Evolutionary conservation across 2,888 invertebrate genomes (phyloP), one percentile per base, ranked within the genome.

Genomic region (Synergus umbraculus): DNA sequence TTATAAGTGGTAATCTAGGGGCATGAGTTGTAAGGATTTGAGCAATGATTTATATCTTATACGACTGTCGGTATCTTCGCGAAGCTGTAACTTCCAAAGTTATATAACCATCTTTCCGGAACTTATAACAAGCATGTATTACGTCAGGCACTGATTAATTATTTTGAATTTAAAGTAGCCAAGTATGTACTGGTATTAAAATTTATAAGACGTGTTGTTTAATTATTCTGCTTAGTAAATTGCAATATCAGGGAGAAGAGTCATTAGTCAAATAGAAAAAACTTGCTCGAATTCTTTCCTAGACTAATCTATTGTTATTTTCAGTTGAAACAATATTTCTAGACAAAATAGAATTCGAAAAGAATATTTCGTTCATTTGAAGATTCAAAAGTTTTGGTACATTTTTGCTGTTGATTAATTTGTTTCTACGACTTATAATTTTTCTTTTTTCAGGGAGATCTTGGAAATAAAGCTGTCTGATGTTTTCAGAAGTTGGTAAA

Each of bases 71-170:
- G 66, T 67, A 18, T 67, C 66, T 41, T 67, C 44, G 66, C 66
- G 66, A 67, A 44, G 44, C 44, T 67, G 66, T 44, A 67, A 67
- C 44, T 67, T 67, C 18, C 44, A 43, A 67, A 67, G 66, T 67
- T 49, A 49, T 67, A 67, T 67, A 67, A 44, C 66, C 66, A 67
- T 67, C 66, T 67, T 43, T n/a, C 66, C n/a, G 44, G 22, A 67
- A 67, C 22, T 67, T 67, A 67, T 67, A 67, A 67, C 66, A 67
- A 43, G 44, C 18, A 67, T 67, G 44, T 67, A 67, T 67, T 67
- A 67, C 44, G 44, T 44, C 44, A 44, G 44, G 44, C 44, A 67
- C 66, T 67, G 66, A 67, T 67, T 67, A 67, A 67, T 67, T 67
- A 67, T 67, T 67, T 67, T 67, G 44, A 67, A 67, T 67, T 67